These are phyloP conservation scores for Tauraco erythrolophus DNA, from an alignment of 2,113 vertebrate genomes.

Conservation along the genomic window DNA sequence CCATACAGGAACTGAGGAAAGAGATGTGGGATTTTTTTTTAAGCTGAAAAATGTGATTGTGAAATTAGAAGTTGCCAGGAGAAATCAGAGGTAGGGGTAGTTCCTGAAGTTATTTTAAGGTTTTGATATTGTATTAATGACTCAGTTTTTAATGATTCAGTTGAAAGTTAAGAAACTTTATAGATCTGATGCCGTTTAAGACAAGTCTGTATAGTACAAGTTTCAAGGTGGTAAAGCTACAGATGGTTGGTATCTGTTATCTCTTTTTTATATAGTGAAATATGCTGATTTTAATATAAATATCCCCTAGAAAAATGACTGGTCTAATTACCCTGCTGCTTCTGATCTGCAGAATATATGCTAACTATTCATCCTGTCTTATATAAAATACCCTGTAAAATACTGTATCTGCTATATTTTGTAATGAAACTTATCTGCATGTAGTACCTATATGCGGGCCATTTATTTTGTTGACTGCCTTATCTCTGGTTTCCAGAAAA, in stretches of 20 bases:
- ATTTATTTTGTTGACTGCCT: conserved; percentile 17
- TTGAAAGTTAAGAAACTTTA: not conserved
- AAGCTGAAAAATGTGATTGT: not conserved
- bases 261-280: not conserved
- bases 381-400: not conserved
- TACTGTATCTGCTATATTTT: not conserved
- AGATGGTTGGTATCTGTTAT: not conserved
- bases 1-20: not conserved
- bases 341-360: not conserved
- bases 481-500: conserved; percentile 36
- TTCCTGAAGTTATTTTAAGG: not conserved
- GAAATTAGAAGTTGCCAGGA: not conserved
- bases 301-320: not conserved
- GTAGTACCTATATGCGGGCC: not conserved
- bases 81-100: not conserved
- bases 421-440: not conserved
- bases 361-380: not conserved
- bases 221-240: not conserved
- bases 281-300: not conserved
- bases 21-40: not conserved
- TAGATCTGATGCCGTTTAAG: not conserved
- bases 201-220: not conserved
- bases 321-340: not conserved
- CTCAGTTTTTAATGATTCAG: not conserved
- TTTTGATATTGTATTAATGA: not conserved